Percentiles rank a stretch among this genome's conserved stretches.
Conservation (phyloP, 2,797 vertebrate genomes). For the Molossus molossus region DNA sequence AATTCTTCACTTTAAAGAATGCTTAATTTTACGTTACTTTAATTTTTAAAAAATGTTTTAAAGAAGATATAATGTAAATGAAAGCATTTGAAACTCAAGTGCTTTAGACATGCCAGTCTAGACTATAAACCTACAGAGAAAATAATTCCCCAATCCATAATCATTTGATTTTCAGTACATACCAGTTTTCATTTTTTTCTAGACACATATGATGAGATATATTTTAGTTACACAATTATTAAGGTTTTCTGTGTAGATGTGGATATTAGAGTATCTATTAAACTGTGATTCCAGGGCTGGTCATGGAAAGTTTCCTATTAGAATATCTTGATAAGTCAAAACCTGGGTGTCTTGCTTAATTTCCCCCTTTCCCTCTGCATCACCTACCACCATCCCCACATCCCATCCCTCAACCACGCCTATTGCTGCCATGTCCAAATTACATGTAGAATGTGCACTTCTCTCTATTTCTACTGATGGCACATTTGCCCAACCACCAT, state of each 20-base stretch:
- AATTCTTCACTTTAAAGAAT: background rate
- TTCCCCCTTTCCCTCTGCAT: background rate
- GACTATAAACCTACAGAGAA: background rate
- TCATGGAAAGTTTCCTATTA: background rate
- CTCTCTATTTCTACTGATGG: background rate
- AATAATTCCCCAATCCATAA: background rate
- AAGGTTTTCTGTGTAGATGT: background rate
- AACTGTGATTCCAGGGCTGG: conserved; percentile 17
- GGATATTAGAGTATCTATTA: background rate
- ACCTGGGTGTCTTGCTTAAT: background rate
- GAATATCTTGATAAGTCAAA: conserved; percentile 38
- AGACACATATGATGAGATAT: background rate
- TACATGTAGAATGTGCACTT: background rate
- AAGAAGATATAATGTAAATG: background rate
- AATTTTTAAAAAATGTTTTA: background rate
- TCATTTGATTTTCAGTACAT: background rate
- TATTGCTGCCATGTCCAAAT: background rate
- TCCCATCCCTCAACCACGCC: background rate
- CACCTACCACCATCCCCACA: background rate
- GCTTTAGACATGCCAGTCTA: background rate
- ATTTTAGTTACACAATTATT: conserved; percentile 17
- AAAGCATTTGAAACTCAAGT: background rate
- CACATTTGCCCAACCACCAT: background rate
- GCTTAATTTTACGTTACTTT: background rate
- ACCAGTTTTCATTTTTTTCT: background rate